Conservation (phyloP, 2,888 invertebrate genomes). For the Xylophagus ater region DNA sequence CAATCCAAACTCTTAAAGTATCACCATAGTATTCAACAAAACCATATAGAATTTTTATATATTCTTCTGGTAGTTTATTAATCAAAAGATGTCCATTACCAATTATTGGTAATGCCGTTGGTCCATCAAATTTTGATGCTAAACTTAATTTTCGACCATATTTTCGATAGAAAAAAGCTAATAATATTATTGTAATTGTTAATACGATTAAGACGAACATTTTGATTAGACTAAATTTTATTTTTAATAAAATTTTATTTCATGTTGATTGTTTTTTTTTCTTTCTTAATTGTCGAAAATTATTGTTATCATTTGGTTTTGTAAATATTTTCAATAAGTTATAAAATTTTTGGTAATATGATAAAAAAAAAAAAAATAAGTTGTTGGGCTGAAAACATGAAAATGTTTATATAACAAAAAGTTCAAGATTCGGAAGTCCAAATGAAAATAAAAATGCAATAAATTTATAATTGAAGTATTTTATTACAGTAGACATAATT, state of each 20-base stretch:
- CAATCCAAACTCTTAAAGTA: conserved; percentile 15
- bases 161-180: conserved; percentile 19
- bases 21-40: conserved; percentile 29
- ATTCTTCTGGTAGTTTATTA: conserved; percentile 36
- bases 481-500: no score
- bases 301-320: neutral
- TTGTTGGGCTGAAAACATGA: no score
- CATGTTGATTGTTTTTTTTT: neutral
- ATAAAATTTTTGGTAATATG: conserved; percentile 1
- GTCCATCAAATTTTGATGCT: conserved; percentile 26
- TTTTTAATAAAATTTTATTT: conserved; percentile 15
- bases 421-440: no score
- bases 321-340: no score
- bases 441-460: no score
- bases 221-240: conserved; percentile 20
- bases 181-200: conserved; percentile 22
- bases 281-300: neutral
- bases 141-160: conserved; percentile 26
- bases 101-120: conserved; percentile 41
- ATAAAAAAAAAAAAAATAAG: neutral
- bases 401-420: no score
- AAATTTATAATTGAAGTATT: no score
- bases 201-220: conserved; percentile 18
- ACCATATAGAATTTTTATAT: conserved; percentile 27
- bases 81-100: conserved; percentile 43